Percentiles rank a stretch among this genome's conserved stretches.
Conservation (phyloP, 2,113 vertebrate genomes). For the Prinia subflava region DNA sequence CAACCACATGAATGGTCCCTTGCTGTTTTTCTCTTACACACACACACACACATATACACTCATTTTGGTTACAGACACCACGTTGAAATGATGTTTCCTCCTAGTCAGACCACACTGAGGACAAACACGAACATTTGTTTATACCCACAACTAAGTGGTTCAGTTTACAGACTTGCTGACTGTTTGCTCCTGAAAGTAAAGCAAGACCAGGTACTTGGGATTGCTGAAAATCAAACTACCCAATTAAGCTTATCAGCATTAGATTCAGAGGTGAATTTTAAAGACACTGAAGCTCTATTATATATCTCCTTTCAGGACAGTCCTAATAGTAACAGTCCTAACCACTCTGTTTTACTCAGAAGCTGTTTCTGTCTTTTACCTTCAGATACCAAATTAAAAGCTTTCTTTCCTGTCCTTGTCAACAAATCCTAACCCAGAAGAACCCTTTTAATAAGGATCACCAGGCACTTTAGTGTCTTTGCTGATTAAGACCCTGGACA, state of each 20-base stretch:
- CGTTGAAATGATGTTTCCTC: background rate
- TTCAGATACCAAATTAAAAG: background rate
- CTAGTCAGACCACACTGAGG: background rate
- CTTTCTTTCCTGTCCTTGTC: background rate
- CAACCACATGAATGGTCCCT: background rate
- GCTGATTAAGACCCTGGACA: background rate
- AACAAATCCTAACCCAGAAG: background rate
- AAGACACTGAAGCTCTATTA: background rate
- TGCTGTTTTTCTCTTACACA: background rate
- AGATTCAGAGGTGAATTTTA: background rate
- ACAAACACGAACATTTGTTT: background rate
- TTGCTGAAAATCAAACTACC: background rate
- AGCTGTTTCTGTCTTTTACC: background rate
- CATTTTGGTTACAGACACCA: background rate
- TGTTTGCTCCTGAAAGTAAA: background rate
- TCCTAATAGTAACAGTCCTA: background rate
- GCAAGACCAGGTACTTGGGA: background rate
- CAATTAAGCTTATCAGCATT: background rate
- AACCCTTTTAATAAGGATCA: constrained; percentile 21
- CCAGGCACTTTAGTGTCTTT: background rate
- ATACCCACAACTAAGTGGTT: background rate
- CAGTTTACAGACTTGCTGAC: background rate
- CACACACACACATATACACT: background rate
- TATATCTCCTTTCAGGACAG: background rate
- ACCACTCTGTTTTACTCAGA: background rate